These are phyloP conservation scores for Dioctria linearis DNA, from an alignment of 2,888 invertebrate genomes.

Conservation along the genomic window DNA sequence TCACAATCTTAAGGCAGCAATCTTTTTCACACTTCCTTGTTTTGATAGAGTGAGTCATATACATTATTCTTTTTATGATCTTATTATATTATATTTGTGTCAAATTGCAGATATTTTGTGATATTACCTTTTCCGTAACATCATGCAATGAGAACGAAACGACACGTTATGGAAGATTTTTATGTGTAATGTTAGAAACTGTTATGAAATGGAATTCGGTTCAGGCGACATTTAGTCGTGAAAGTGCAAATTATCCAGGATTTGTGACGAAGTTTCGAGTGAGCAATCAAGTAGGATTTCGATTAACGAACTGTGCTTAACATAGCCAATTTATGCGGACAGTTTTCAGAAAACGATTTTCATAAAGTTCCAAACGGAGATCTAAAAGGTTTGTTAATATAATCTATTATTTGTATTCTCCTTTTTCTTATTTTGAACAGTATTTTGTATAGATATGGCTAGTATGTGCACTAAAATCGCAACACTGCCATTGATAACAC, in stretches of 20 bases:
- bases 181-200: constrained; percentile 92
- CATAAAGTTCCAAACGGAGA: constrained; percentile 78
- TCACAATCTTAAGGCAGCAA: constrained; percentile 94
- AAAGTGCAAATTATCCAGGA: constrained; percentile 97
- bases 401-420: constrained; percentile 23
- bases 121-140: constrained; percentile 96
- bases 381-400: constrained; percentile 63
- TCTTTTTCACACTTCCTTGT: constrained; percentile 97
- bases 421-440: no score
- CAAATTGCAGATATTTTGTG: constrained; percentile 91
- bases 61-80: no score
- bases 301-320: constrained; percentile 22
- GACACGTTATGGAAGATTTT: constrained; percentile 94
- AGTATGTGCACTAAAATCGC: no score
- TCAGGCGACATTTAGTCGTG: constrained; percentile 90
- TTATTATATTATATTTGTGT: no score
- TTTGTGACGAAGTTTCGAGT: constrained; percentile 97
- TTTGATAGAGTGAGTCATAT: constrained; percentile 95
- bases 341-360: constrained; percentile 91
- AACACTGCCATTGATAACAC: no score
- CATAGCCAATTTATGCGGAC: constrained; percentile 47
- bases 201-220: constrained; percentile 98
- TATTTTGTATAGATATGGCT: no score
- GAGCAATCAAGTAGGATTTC: constrained; percentile 75
- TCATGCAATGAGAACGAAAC: constrained; percentile 99